Evolutionary conservation across 2,797 vertebrate genomes (phyloP), one percentile per base, ranked within the genome.

Genomic region (Eulemur mongoz): DNA sequence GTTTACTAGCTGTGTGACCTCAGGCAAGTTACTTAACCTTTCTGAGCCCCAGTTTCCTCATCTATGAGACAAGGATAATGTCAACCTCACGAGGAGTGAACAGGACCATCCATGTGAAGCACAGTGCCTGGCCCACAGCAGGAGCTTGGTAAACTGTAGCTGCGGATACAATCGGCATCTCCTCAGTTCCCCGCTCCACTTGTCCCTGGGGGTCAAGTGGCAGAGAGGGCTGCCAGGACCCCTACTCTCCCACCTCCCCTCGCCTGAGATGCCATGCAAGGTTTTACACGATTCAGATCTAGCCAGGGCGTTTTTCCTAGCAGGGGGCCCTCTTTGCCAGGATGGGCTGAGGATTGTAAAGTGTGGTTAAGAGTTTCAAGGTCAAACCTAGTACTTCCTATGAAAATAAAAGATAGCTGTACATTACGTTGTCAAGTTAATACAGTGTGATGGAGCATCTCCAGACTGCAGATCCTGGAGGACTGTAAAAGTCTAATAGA

Each of bases 401-500:
- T 91, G 97, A 98, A 98, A 98, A 98, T 98, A 98, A 98, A 97
- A 98, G 97, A 96, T 79, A 92, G 97, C 2, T 1, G 96, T 98
- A 97, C 97, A 97, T 98, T 98, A 98, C 92, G 18, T 98, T 98
- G 98, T 98, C 98, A 98, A 93, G 98, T 98, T 98, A 98, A 98
- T 98, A 97, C 98, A 95, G 97, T 97, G 98, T 98, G 98, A 98
- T 98, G 97, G 98, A 98, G 97, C 98, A 94, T 96, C 98, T 98
- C 97, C 96, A 97, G 98, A 91, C 98, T 97, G 98, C 97, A 90
- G 97, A 96, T 98, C 97, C 97, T 97, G 97, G 94, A 98, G 98
- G 98, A 97, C 98, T 97, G 98, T 98, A 98, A 98, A 98, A 96
- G 98, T 98, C 98, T 98, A 95, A 98, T 97, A 98, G 98, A 98